Percentiles rank a stretch among this genome's conserved stretches.
These are phyloP conservation scores for Melieria picta DNA, from an alignment of 2,888 invertebrate genomes.

Conservation along the genomic window DNA sequence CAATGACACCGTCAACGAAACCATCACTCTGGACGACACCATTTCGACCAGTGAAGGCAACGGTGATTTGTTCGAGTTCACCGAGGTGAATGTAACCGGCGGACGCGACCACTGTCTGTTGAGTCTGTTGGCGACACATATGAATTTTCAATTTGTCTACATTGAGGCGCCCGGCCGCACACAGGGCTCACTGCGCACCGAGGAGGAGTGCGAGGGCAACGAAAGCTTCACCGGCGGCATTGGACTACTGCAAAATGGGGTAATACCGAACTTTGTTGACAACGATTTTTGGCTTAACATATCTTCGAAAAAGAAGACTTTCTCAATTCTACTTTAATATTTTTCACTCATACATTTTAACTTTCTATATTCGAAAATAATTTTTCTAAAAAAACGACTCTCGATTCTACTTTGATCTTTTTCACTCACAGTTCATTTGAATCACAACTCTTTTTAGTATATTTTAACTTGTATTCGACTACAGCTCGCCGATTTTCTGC, in stretches of 20 bases:
- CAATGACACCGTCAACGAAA: constrained; percentile 63
- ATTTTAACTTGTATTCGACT: constrained; percentile 40
- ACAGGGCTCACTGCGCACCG: constrained; percentile 71
- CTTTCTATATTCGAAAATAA: too few relatives aligned
- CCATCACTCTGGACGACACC: constrained; percentile 39
- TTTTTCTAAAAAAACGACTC: neutral
- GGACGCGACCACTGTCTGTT: constrained; percentile 79
- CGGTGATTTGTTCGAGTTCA: constrained; percentile 36
- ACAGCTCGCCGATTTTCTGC: constrained; percentile 74
- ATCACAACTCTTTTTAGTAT: neutral
- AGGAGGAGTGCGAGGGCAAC: constrained; percentile 69
- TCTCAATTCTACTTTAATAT: too few relatives aligned
- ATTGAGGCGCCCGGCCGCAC: constrained; percentile 79
- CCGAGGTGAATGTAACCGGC: constrained; percentile 69
- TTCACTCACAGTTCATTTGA: too few relatives aligned
- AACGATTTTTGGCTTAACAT: neutral
- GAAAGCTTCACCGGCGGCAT: constrained; percentile 78
- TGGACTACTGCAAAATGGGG: constrained; percentile 76
- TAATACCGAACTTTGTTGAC: constrained; percentile 52
- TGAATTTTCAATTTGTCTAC: constrained; percentile 78
- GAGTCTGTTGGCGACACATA: constrained; percentile 71
- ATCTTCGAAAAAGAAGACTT: too few relatives aligned
- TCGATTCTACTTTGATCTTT: neutral
- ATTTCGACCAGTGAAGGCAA: constrained; percentile 15
- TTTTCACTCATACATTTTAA: too few relatives aligned